Evolutionary conservation across 2,888 invertebrate genomes (phyloP).

Genomic region (Drosophila peninsularis): DNA sequence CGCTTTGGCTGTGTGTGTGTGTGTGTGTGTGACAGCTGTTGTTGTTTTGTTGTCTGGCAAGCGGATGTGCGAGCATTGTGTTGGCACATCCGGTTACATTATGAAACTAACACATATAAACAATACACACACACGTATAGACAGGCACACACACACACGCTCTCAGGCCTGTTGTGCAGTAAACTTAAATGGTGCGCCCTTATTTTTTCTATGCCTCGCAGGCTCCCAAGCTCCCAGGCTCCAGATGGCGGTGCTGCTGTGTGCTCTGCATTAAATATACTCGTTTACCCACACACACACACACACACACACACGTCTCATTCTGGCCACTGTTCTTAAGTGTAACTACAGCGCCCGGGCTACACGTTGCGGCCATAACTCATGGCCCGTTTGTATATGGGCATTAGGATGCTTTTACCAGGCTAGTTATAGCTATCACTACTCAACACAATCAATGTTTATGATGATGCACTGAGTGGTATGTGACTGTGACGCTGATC

Average conservation of each 20-base stretch:
- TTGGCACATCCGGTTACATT: conserved; percentile 79
- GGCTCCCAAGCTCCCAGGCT: conserved; percentile 22
- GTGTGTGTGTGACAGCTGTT: conserved; percentile 73
- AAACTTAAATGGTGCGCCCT: conserved; percentile 67
- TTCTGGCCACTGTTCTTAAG: conserved; percentile 54
- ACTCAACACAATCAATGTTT: conserved; percentile 24
- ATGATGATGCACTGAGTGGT: not conserved
- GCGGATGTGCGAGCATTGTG: conserved; percentile 80
- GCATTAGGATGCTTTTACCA: conserved; percentile 68
- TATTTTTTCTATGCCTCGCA: conserved; percentile 22
- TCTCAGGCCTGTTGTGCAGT: conserved; percentile 47
- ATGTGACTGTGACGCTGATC: not conserved
- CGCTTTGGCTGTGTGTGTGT: conserved; percentile 16
- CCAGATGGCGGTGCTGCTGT: conserved; percentile 45
- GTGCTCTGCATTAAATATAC: conserved; percentile 61
- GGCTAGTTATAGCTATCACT: conserved; percentile 57
- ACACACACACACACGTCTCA: conserved; percentile 22
- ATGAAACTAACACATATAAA: conserved; percentile 67
- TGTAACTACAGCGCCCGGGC: conserved; percentile 67
- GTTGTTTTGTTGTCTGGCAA: conserved; percentile 71
- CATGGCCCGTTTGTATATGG: conserved; percentile 58
- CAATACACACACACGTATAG: conserved; percentile 11
- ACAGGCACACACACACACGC: conserved; percentile 32
- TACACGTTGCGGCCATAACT: conserved; percentile 77
- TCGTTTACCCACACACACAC: conserved; percentile 37